Evolutionary conservation across 2,888 invertebrate species (phyloP).

Genomic region (Hesperia comma): DNA sequence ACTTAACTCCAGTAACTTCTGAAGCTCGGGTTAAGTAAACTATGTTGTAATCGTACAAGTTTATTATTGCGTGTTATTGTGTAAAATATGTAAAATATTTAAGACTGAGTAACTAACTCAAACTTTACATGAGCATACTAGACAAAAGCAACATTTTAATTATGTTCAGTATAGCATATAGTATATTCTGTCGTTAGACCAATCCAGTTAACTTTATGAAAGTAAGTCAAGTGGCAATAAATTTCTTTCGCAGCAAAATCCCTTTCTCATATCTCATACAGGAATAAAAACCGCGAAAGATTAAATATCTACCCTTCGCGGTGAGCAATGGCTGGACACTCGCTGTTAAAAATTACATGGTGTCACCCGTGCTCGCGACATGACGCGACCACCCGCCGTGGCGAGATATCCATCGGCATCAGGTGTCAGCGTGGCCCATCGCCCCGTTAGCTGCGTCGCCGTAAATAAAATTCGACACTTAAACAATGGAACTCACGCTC

Average conservation of each 20-base stretch:
- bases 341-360: slow-evolving; percentile 16
- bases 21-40: slow-evolving; percentile 18
- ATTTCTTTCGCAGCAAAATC: not conserved
- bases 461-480: slow-evolving; percentile 76
- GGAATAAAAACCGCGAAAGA: slow-evolving; percentile 12
- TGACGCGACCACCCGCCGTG: slow-evolving; percentile 66
- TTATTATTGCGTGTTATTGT: not conserved
- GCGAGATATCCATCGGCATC: slow-evolving; percentile 68
- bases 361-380: slow-evolving; percentile 32
- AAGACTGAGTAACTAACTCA: not conserved
- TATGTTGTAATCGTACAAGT: not conserved
- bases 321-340: slow-evolving; percentile 5
- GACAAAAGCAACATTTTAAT: too few species aligned
- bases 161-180: too few species aligned
- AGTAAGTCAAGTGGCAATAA: not conserved
- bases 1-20: slow-evolving; percentile 29
- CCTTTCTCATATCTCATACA: not conserved
- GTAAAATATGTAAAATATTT: not conserved
- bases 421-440: slow-evolving; percentile 63
- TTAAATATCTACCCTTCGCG: slow-evolving; percentile 14
- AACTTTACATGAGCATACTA: too few species aligned
- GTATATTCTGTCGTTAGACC: too few species aligned
- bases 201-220: too few species aligned
- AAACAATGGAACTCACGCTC: slow-evolving; percentile 64
- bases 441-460: slow-evolving; percentile 54